Evolutionary conservation across 1,140 invertebrate genomes (phyloP), one percentile per base, ranked within the genome.

Genomic region (Trypoxylus dichotomus): DNA sequence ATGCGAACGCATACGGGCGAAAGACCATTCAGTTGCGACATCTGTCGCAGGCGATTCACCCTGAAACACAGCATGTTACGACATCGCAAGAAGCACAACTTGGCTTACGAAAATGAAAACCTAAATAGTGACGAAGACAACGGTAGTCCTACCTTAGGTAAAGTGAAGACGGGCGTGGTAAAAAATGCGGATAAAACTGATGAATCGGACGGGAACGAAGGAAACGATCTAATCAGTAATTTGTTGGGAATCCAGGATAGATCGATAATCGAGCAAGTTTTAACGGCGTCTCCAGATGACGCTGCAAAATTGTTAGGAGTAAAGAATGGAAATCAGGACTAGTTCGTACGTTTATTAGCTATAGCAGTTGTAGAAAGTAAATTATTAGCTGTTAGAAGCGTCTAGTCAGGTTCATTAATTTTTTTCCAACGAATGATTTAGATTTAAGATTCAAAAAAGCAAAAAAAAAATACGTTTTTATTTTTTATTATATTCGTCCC

Each of bases 41-140:
- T 95, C 11, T 97, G 96, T 83, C 86, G 91, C 11, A 87, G 95
- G 3, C 90, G 93, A 75, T 97, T 97, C 87, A 97, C 95, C 0
- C 87, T 97, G n/a, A 97, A 97, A 82, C 95, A 97, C 87, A 96
- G 94, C 84, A 97, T 97, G 95, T 90, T 97, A 74, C 90, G 96
- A 2, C 96, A 97, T 84, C 89, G 95, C 63, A 96, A 96, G 86
- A 97, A 96, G 84, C 94, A 96, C 83, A 87, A 88, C 13, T 85
- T 88, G 77, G 81, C 85, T 0, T 85, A 84, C 6, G 85, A 88
- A 1, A 87, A 86, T 32, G 87, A 89, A 27, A 83, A 78, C 58
- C 47, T 77, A 10, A 83, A 80, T 29, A 88, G 86, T 72, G 89
- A 89, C 24, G 86, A 88, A 58, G 88, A 87, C 42, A 63, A 75